Percentiles rank a stretch among this genome's conserved stretches.
phyloP scores from a whole-genome alignment of 2,888 invertebrate genomes.

The Chesias legatella region DNA sequence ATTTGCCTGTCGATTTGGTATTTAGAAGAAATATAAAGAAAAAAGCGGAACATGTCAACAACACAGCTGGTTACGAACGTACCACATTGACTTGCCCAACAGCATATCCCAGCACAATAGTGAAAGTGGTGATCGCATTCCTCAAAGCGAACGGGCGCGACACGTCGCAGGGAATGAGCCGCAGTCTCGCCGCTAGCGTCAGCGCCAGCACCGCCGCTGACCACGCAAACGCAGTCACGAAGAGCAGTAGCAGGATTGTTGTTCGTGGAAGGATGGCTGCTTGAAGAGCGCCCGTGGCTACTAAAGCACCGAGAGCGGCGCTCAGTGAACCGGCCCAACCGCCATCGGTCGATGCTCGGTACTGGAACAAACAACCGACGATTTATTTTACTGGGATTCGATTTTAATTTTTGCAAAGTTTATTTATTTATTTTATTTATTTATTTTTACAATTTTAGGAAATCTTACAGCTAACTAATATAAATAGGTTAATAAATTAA shows the following conservation, averaged over 20 bases:
- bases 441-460: too few species aligned
- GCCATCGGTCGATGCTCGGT: constrained; percentile 91
- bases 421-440: too few species aligned
- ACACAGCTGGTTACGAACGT: constrained; percentile 64
- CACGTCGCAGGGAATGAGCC: constrained; percentile 93
- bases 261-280: constrained; percentile 91
- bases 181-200: constrained; percentile 89
- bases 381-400: too few species aligned
- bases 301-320: constrained; percentile 87
- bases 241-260: constrained; percentile 89
- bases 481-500: too few species aligned
- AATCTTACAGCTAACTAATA: too few species aligned
- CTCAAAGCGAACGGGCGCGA: constrained; percentile 90
- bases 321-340: constrained; percentile 91
- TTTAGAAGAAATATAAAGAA: too few species aligned
- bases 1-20: too few species aligned
- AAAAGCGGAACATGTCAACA: too few species aligned
- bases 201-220: constrained; percentile 92
- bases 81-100: constrained; percentile 96
- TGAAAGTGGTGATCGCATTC: constrained; percentile 92
- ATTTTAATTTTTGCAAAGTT: too few species aligned
- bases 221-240: constrained; percentile 95
- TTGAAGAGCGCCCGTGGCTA: constrained; percentile 88
- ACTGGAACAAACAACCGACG: constrained; percentile 83
- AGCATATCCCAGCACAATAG: constrained; percentile 91